These are phyloP conservation scores for Phragmatobia fuliginosa DNA, from an alignment of 2,888 invertebrate genomes.

Conservation along the genomic window DNA sequence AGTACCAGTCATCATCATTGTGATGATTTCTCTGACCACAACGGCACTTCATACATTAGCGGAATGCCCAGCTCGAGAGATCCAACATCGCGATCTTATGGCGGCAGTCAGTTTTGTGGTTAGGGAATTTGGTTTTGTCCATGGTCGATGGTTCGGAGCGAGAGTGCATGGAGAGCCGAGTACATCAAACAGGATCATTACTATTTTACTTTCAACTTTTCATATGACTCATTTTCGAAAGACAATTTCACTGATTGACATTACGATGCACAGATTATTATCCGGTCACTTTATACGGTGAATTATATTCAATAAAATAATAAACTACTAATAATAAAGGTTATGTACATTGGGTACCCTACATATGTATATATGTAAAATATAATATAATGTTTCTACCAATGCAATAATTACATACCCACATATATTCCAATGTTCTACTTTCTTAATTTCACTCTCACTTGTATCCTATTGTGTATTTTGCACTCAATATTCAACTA, in stretches of 20 bases:
- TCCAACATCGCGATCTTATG: no score
- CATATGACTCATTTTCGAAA: background rate
- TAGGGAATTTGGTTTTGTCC: no score
- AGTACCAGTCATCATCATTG: no score
- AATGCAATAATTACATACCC: constrained; percentile 21
- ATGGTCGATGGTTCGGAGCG: no score
- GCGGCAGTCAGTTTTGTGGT: no score
- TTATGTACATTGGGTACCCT: background rate
- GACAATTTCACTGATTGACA: background rate
- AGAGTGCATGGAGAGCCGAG: no score
- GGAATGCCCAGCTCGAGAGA: no score
- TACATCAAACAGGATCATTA: no score
- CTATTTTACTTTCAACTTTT: background rate
- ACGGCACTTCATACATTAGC: no score
- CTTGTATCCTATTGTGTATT: constrained; percentile 24
- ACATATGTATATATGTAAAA: background rate
- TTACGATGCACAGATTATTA: background rate
- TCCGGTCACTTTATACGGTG: background rate
- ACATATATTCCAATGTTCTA: constrained; percentile 35
- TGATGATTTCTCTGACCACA: no score
- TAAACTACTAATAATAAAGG: background rate
- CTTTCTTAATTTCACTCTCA: constrained; percentile 41
- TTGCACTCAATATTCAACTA: constrained; percentile 6
- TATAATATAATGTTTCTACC: background rate
- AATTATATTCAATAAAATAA: background rate